Evolutionary conservation across 2,113 vertebrate species (phyloP).

Genomic region (Anarhynchus alexandrinus): DNA sequence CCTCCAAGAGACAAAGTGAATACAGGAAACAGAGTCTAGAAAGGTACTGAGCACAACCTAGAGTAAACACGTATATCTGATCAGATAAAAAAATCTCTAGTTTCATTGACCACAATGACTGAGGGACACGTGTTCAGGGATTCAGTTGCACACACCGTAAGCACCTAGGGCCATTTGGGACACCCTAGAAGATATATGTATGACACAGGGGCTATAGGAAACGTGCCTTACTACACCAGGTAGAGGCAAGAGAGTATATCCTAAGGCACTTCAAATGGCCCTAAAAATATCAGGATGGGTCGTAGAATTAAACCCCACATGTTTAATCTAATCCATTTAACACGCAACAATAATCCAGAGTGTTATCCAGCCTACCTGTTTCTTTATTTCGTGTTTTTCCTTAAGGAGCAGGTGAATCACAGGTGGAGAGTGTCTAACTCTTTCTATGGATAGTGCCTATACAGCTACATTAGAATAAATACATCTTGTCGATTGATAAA

Average conservation of each 20-base stretch:
- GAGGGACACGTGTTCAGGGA: neutral
- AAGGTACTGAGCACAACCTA: neutral
- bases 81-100: neutral
- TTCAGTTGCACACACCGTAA: neutral
- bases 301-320: neutral
- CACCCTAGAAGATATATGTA: neutral
- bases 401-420: neutral
- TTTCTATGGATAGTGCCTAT: neutral
- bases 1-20: neutral
- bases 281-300: neutral
- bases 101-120: neutral
- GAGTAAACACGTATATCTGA: fast-evolving
- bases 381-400: neutral
- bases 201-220: neutral
- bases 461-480: neutral
- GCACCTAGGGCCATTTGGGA: neutral
- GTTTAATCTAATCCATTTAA: neutral
- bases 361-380: neutral
- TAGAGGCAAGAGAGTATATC: neutral
- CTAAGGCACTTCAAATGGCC: neutral
- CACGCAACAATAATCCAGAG: neutral
- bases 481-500: neutral
- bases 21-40: neutral
- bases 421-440: neutral
- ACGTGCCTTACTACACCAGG: neutral